Base-by-base conservation (phyloP, 2,888 invertebrate species). In the Dynastes maya region DNA sequence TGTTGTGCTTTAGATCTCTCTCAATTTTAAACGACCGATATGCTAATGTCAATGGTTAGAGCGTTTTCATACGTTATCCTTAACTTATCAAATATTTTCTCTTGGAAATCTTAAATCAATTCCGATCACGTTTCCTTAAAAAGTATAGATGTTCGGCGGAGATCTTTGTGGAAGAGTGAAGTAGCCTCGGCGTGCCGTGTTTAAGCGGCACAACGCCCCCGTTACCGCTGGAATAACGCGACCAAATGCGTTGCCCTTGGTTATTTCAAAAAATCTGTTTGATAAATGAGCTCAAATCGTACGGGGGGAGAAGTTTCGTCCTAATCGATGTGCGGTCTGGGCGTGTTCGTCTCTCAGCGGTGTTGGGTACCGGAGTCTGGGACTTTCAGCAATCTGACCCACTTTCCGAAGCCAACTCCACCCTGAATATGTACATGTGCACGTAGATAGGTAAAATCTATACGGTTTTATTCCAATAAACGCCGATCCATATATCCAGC, bases 251-350 rank as follows among this genome's bases (percentile, higher is more conserved):
- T 68, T 68, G 68, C 68, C 53, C 68, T 68, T 68, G 68, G 68
- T 68, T 68, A 51, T 68, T 68, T 68, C 51, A 29, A 68, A 68
- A 68, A 68, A 68, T 68, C 68, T 68, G 68, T 51, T 68, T 68
- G 68, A 68, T 68, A 68, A 68, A 68, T 51, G 68, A 68, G 68
- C 27, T 5, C 68, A 29, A 68, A 16, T 9, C 63, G 63, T 22
- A 58, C 63, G 32, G 63, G 63, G 63, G 63, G 55, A 58, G 22
- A 63, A 29, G 63, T 63, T 63, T 63, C 27, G 63, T 79, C 22
- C 77, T 77, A 80, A 81, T 81, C 81, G 81, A 81, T 81, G 80
- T 78, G 55, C 55, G 80, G 76, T 77, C 80, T 79, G 81, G 80
- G 81, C 81, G 81, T 81, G 80, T 79, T 58, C 75, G 49, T 16